phyloP scores from a whole-genome alignment of 53 echinoderm and acorn worm genomes.

The Stichopus horrens region DNA sequence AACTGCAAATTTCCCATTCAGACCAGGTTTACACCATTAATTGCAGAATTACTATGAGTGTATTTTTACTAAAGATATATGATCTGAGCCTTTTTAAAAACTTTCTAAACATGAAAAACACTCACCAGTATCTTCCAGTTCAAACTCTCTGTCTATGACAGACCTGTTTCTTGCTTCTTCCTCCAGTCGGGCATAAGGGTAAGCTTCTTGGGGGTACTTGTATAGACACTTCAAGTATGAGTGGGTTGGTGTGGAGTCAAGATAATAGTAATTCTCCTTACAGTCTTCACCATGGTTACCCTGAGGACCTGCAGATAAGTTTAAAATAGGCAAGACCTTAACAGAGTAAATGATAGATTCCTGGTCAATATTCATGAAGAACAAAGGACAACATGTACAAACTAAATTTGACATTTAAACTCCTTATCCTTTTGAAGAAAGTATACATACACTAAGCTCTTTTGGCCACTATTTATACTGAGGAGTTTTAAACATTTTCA shows the following conservation, averaged over 20 bases:
- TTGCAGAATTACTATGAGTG: too few relatives aligned
- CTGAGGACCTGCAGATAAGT: slow-evolving; percentile 70
- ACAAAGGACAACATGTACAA: too few relatives aligned
- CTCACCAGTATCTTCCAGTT: slow-evolving; percentile 90
- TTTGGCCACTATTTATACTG: too few relatives aligned
- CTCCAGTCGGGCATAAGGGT: slow-evolving; percentile 72
- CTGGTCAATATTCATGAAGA: too few relatives aligned
- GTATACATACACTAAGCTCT: too few relatives aligned
- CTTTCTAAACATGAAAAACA: too few relatives aligned
- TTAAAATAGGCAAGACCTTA: not conserved
- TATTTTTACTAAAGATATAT: too few relatives aligned
- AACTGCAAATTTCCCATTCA: too few relatives aligned
- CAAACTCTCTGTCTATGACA: slow-evolving; percentile 74
- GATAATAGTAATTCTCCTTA: slow-evolving; percentile 95
- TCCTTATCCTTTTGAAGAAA: not conserved
- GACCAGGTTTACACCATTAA: too few relatives aligned
- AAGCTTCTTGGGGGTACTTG: slow-evolving; percentile 89
- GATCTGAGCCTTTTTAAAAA: too few relatives aligned
- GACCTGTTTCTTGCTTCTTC: slow-evolving; percentile 64
- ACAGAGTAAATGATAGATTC: not conserved
- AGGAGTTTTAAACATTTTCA: too few relatives aligned
- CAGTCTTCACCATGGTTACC: slow-evolving; percentile 97
- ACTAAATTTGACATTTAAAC: not conserved
- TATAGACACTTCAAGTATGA: slow-evolving; percentile 95
- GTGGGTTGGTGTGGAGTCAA: slow-evolving; percentile 87